A percentile compares a stretch with the other conserved stretches of the same genome.
phyloP scores from a whole-genome alignment of 1,140 invertebrate genomes.

The Drosophila equinoxialis region DNA sequence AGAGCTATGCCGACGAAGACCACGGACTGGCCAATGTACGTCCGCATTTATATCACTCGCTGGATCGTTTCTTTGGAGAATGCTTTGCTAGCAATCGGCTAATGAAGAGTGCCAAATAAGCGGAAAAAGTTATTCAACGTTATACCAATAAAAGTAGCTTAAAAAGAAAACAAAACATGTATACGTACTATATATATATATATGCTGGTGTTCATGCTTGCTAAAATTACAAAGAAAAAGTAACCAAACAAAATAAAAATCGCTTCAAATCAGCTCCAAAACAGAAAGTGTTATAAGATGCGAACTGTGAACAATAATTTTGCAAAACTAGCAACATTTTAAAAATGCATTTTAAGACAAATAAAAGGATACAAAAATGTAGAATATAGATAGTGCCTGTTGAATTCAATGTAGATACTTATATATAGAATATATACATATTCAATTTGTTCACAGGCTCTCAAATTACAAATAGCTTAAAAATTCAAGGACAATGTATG shows the following conservation, averaged over 20 bases:
- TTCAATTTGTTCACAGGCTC: slow-evolving; percentile 39
- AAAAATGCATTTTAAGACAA: slow-evolving; percentile 73
- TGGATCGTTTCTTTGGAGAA: slow-evolving; percentile 93
- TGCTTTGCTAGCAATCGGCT: slow-evolving; percentile 85
- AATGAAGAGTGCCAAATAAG: slow-evolving; percentile 70
- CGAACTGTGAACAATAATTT: slow-evolving; percentile 75
- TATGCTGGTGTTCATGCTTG: slow-evolving; percentile 17
- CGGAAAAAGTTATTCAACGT: slow-evolving; percentile 15
- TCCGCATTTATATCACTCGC: slow-evolving; percentile 93
- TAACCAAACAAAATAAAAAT: slow-evolving; percentile 45
- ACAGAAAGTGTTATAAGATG: slow-evolving; percentile 72
- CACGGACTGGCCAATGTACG: slow-evolving; percentile 91
- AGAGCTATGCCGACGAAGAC: slow-evolving; percentile 97
- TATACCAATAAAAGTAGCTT: slow-evolving; percentile 23
- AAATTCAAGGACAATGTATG: slow-evolving; percentile 16
- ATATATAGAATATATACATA: slow-evolving; percentile 15
- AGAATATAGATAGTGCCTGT: slow-evolving; percentile 48
- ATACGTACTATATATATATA: background rate
- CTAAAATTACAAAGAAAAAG: slow-evolving; percentile 16
- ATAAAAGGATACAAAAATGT: slow-evolving; percentile 25
- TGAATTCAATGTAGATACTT: slow-evolving; percentile 34
- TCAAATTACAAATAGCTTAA: slow-evolving; percentile 43
- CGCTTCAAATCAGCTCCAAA: slow-evolving; percentile 68
- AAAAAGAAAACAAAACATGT: slow-evolving; percentile 27
- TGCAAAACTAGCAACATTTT: slow-evolving; percentile 32